Conservation (phyloP, 2,888 invertebrate genomes). For the Ophonus ardosiacus region DNA sequence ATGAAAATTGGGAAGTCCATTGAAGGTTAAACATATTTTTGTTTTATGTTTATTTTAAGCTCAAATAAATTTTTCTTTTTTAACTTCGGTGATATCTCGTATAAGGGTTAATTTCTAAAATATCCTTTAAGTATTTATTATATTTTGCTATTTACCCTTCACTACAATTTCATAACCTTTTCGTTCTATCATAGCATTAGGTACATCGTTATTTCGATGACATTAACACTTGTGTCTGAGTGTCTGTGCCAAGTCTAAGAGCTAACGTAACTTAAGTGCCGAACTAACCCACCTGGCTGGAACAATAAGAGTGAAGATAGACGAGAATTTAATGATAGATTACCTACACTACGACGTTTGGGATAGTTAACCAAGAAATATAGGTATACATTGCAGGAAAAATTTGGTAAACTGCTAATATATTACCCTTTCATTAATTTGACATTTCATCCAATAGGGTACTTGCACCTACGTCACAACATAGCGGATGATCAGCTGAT, state of each 20-base stretch:
- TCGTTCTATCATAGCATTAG: background rate
- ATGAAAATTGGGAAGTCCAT: too few relatives aligned
- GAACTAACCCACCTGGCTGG: slow-evolving; percentile 30
- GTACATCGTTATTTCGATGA: background rate
- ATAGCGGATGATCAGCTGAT: too few relatives aligned
- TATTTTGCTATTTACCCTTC: background rate
- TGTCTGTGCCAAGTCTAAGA: background rate
- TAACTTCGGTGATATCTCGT: too few relatives aligned
- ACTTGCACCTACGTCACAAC: too few relatives aligned
- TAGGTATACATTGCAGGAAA: background rate
- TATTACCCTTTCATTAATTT: too few relatives aligned
- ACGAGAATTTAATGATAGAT: slow-evolving; percentile 46
- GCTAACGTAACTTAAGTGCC: background rate
- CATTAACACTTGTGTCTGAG: background rate
- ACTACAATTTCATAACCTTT: background rate
- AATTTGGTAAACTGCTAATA: too few relatives aligned
- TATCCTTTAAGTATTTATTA: too few relatives aligned
- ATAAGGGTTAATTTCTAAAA: too few relatives aligned
- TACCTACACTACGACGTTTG: background rate
- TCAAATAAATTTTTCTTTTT: too few relatives aligned
- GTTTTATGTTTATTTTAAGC: too few relatives aligned
- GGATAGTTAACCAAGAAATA: background rate
- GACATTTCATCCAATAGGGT: too few relatives aligned
- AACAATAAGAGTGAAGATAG: slow-evolving; percentile 35
- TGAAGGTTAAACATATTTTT: too few relatives aligned